Conservation (phyloP, 2,888 invertebrate genomes). For the Orthonevra nobilis region DNA sequence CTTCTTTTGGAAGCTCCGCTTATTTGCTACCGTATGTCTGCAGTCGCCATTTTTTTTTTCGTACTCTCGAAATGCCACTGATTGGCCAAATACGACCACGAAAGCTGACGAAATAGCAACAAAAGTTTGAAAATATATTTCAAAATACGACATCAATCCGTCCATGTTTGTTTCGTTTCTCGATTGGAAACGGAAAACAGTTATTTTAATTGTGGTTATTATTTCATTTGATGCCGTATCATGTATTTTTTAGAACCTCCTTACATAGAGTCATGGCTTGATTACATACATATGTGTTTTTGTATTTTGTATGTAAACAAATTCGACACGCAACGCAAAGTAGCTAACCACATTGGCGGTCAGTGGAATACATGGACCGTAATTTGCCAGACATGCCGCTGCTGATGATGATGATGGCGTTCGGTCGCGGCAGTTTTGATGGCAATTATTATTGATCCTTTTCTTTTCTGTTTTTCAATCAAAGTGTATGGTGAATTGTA, state of each 20-base stretch:
- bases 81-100: constrained; percentile 45
- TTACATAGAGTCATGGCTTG: not conserved
- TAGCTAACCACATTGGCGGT: constrained; percentile 62
- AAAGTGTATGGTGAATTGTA: too few relatives aligned
- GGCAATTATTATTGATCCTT: constrained; percentile 48
- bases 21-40: constrained; percentile 38
- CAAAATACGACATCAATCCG: constrained; percentile 15
- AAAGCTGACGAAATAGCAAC: constrained; percentile 17
- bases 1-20: constrained; percentile 21
- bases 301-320: not conserved
- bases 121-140: constrained; percentile 19
- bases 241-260: constrained; percentile 19
- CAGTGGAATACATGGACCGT: constrained; percentile 58
- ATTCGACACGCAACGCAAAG: constrained; percentile 45
- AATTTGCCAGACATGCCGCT: constrained; percentile 31
- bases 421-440: constrained; percentile 47
- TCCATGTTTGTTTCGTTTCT: constrained; percentile 32
- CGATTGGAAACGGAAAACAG: constrained; percentile 66
- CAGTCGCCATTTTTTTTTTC: constrained; percentile 54
- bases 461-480: not conserved
- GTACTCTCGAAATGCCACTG: constrained; percentile 42
- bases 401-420: constrained; percentile 47
- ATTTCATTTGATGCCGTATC: constrained; percentile 55
- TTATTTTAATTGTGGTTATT: constrained; percentile 68
- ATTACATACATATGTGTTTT: not conserved